phyloP scores from a whole-genome alignment of 2,888 invertebrate species.

The Diplazon laetatorius region DNA sequence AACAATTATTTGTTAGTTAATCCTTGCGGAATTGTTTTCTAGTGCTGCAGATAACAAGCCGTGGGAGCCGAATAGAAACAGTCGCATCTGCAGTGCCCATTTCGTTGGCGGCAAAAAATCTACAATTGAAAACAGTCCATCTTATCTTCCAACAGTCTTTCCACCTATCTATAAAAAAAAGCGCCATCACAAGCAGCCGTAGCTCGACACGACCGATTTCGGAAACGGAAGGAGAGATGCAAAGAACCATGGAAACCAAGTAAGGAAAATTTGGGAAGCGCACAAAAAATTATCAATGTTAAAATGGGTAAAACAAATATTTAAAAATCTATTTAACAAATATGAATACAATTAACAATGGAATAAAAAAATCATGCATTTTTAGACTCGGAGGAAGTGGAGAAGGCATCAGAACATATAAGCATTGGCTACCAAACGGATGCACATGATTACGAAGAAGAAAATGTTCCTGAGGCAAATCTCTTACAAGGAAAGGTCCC shows the following conservation, averaged over 20 bases:
- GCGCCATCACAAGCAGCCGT: background rate
- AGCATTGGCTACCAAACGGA: too few species aligned
- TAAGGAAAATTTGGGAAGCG: too few species aligned
- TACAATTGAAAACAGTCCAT: slow-evolving; percentile 33
- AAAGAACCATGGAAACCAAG: slow-evolving; percentile 5
- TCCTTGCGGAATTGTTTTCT: background rate
- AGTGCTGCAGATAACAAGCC: slow-evolving; percentile 67
- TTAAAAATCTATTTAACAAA: too few species aligned
- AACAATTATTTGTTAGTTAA: background rate
- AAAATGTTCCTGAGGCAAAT: too few species aligned
- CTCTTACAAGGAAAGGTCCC: too few species aligned
- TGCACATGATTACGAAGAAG: too few species aligned
- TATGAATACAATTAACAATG: too few species aligned
- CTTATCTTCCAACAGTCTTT: slow-evolving; percentile 63
- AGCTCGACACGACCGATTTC: slow-evolving; percentile 4
- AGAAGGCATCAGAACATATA: too few species aligned
- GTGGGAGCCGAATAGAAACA: slow-evolving; percentile 51
- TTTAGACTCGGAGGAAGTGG: too few species aligned
- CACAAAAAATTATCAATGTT: too few species aligned
- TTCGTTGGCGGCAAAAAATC: slow-evolving; percentile 59
- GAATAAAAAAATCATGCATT: too few species aligned
- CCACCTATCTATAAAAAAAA: slow-evolving; percentile 25
- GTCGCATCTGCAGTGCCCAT: slow-evolving; percentile 56
- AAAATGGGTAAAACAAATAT: too few species aligned
- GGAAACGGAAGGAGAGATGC: background rate